Evolutionary conservation across 2,797 vertebrate genomes (phyloP), one percentile per base, ranked within the genome.

Genomic region (Salarias fasciatus): DNA sequence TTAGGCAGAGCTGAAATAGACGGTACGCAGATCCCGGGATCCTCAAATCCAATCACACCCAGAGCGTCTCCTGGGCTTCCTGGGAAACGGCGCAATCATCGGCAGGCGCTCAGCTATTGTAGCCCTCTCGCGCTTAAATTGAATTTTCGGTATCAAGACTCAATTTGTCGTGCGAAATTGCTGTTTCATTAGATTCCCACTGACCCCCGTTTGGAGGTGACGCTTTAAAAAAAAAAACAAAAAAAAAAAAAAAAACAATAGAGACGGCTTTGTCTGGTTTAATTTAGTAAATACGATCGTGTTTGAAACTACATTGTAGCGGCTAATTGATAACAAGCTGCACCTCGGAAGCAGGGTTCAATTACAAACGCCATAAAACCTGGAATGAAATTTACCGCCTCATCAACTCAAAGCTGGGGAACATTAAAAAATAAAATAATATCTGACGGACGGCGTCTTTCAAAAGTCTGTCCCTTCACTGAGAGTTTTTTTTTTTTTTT

Each of bases 121-220:
- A 72, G 58, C 57, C 38, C 61, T 56, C 57, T 60, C 56, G 8
- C 10, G 5, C 58, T 53, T 50, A 63, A 77, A 88, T 84, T 83
- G 1, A 59, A 79, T 88, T 74, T 61, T 72, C 46, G 31, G n/a
- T 53, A 77, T 69, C 1, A 7, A 65, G 77, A 86, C 71, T 84
- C 62, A 83, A 82, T 88, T 88, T 83, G 58, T 80, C 73, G 60
- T 50, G 41, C 71, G 53, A 75, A 84, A 86, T 75, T 73, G 70
- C 50, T 18, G 67, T 63, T 84, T 80, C 61, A 88, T 87, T 86
- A 77, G 60, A 86, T 87, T 85, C 52, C 14, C 53, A 49, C 47
- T 79, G 78, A 88, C 84, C 80, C 46, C 8, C 52, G 66, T 71
- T 76, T 73, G 73, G 59, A 43, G 35, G 56, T 31, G 53, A 41